Base-by-base conservation (phyloP, 1,140 invertebrate species). In the Bilobella aurantiaca region DNA sequence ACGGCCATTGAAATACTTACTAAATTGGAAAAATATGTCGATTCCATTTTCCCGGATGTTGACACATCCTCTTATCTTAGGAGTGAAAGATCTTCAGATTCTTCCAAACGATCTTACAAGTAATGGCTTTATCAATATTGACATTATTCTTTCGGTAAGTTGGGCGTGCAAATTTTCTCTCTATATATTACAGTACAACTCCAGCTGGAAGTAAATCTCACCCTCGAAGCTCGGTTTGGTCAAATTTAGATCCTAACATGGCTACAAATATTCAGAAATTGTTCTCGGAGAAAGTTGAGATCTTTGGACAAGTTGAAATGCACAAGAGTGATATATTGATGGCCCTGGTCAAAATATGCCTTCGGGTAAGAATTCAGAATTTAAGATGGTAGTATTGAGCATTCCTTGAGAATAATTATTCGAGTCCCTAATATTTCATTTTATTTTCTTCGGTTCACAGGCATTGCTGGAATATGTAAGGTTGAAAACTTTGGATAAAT, bases 241-340 rank as follows among this genome's bases (percentile, higher is more conserved):
- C 81, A 23, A 70, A 12, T 64, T 78, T 91, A 58, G 89, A 93
- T 76, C 91, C 89, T 8, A 89, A 86, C 27, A 82, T 92, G 30
- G 90, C 93, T 60, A 91, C 89, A 18, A 96, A 96, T 73, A 92
- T 98, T 71, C 92, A 96, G 77, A 93, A 95, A 75, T 78, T 99
- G 69, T 99, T 98, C 78, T 95, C 92, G 0, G 95, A 98, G 79
- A 84, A 91, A 75, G 95, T 99, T 66, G 96, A 99, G 77, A 95
- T 98, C 62, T 98, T 98, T 74, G 90, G 90, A 53, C 86, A 89
- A 0, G 94, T 97, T n/a, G 89, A 96, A 72, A 93, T 96, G 65
- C 90, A 88, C 64, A 93, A 95, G 78, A 88, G 92, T 1, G 97
- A 95, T 0, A 91, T 98, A 71, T 81, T 98, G n/a, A 97, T 93